These are phyloP conservation scores for Drosophila albomicans DNA, from an alignment of 1,140 invertebrate genomes.

Conservation along the genomic window DNA sequence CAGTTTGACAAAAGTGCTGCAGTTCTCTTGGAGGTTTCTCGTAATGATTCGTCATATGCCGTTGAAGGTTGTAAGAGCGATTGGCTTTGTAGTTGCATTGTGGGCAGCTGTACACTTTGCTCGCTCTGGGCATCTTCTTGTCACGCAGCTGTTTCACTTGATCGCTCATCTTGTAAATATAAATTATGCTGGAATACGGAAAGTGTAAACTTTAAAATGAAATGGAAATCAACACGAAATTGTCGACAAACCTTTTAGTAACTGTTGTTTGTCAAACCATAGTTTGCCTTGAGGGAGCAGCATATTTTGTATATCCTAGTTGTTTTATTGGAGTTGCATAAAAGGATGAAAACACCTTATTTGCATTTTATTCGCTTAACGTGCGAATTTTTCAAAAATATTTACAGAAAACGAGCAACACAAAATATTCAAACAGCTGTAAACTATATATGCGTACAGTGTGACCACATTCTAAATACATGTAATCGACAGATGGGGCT, in stretches of 20 bases:
- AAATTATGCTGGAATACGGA: neutral
- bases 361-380: no score
- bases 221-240: neutral
- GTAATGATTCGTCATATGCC: conserved; percentile 20
- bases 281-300: no score
- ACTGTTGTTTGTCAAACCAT: no score
- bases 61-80: conserved; percentile 20
- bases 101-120: conserved; percentile 4
- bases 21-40: conserved; percentile 35
- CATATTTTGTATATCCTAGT: no score
- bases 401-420: no score
- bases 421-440: no score
- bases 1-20: conserved; percentile 16
- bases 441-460: no score
- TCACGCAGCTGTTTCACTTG: neutral
- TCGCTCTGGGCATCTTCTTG: conserved; percentile 8
- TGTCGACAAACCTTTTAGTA: neutral
- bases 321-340: no score
- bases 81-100: conserved; percentile 18
- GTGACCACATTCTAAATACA: no score
- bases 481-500: no score
- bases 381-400: no score
- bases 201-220: neutral
- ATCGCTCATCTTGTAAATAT: conserved; percentile 8
- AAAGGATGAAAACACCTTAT: no score